phyloP scores from a whole-genome alignment of 2,797 vertebrate genomes.

The Microcaecilia unicolor region DNA sequence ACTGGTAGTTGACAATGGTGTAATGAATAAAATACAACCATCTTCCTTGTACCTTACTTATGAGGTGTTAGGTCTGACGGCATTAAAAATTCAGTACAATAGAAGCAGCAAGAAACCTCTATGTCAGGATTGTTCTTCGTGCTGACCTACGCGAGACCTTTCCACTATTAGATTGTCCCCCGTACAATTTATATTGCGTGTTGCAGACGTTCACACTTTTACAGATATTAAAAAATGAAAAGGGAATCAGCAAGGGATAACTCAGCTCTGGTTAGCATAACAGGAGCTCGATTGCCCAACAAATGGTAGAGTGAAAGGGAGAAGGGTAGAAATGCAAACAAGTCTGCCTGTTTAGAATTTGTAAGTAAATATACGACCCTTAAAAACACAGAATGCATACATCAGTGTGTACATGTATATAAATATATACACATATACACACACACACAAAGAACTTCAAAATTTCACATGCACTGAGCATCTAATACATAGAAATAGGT shows the following conservation, averaged over 20 bases:
- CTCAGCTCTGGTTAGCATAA: constrained; percentile 38
- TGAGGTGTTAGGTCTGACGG: constrained; percentile 8
- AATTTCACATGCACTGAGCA: constrained; percentile 69
- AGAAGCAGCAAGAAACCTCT: constrained; percentile 32
- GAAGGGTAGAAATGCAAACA: constrained; percentile 35
- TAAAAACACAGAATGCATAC: constrained; percentile 34
- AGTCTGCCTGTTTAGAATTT: constrained; percentile 33
- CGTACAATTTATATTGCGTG: constrained; percentile 20
- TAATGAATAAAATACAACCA: no score
- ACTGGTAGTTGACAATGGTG: no score
- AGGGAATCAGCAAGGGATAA: constrained; percentile 24
- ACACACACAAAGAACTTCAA: constrained; percentile 51
- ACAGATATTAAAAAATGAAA: constrained; percentile 28
- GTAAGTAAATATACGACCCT: constrained; percentile 49
- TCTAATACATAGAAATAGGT: constrained; percentile 82
- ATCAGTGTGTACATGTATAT: constrained; percentile 44
- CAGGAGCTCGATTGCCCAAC: constrained; percentile 48
- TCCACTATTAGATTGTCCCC: constrained; percentile 40
- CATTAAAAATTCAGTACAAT: constrained; percentile 18
- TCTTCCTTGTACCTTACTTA: constrained; percentile 20
- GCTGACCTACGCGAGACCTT: constrained; percentile 83
- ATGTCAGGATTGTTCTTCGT: background rate
- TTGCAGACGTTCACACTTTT: constrained; percentile 25
- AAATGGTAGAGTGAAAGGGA: constrained; percentile 49
- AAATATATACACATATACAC: constrained; percentile 52